Base-by-base conservation (phyloP, 2,888 invertebrate species). In the Rotaria sp. region DNA sequence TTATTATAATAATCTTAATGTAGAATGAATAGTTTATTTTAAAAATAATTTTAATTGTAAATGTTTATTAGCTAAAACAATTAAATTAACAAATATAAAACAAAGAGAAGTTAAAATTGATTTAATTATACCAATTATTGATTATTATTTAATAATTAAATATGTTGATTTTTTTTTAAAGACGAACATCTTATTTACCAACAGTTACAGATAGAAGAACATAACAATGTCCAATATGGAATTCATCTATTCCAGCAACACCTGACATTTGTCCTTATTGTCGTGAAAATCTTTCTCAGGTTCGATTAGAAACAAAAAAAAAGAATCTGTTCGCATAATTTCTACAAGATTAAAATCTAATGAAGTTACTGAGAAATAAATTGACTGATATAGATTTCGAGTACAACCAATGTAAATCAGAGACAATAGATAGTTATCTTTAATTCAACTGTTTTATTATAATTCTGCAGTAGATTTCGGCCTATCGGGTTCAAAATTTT, bases 121-220 rank as follows among this genome's bases (percentile, higher is more conserved):
- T 91, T 97, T 98, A 90, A 96, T 96, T 0, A 92, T 98, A 87
- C 97, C 98, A 0, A 97, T 99, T 87, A 95, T 97, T 7, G 97
- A 98, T 0, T 97, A 97, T 90, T 98, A 98, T 92, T 92, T 99
- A 87, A 97, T 98, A 96, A 94, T 99, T 90, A 97, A 99, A 91
- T 98, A 97, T 91, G 95, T 96, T 0, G 97, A 98, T 90, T 97
- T 98, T 91, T n/a, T 97, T 96, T 90, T 98, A 98, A 91, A 96
- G 97, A 89, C 95, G 95, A 0, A 95, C 95, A 0, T 95, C 95
- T 89, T 96, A 11, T 45, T 88, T 90, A 18, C 90, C 91, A 87
- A 95, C 95, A 0, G 95, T 95, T 0, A 95, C 96, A 88, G 97
- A 97, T 91, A 97, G 59, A 41, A 84, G 84, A 30, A 84, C 96